Evolutionary conservation across 2,888 invertebrate genomes (phyloP), one percentile per base, ranked within the genome.

Genomic region (Hirudinaria manillensis): DNA sequence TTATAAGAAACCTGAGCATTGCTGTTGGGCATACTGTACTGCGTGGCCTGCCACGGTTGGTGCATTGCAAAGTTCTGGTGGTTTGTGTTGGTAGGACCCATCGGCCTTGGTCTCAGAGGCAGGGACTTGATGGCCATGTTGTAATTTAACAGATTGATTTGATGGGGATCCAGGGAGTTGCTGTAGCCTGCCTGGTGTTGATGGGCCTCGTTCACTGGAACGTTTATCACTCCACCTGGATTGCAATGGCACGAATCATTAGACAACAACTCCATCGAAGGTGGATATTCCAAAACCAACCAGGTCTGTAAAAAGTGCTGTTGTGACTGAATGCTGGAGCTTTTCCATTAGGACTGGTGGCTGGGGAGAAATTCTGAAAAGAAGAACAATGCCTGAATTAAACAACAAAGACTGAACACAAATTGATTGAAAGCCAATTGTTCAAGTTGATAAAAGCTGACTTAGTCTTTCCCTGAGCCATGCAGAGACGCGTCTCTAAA

Each of bases 51-150:
- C 32, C 36, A 68, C 13, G 68, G 21, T 34, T 29, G 68, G 3
- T 68, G 68, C 34, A 68, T 32, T 29, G 45, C 53, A 45, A 70
- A 45, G 45, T 45, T 45, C 16, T 45, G 45, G 45, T 45, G 45
- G 45, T 45, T 45, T 16, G 16, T 70, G 38, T 34, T 73, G 1
- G 56, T 45, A 2, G 36, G 56, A n/a, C 29, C 38, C 38, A 73
- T 73, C 29, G 55, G 65, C 24, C 73, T 61, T 7, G 65, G 36
- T n/a, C 73, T 32, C 36, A 73, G 24, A 19, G 73, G 73, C 38
- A 73, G n/a, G 7, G 55, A 32, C 24, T 73, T 73, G 45, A 72
- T 53, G 72, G 55, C 56, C 72, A 72, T 72, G 61, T 65, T 73
- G 73, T 65, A 73, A 61, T 73, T 73, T n/a, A 73, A n/a, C 36